Percentiles rank a stretch among this genome's conserved stretches.
phyloP scores from a whole-genome alignment of 1,140 invertebrate genomes.

The Leptonema lineaticorne region DNA sequence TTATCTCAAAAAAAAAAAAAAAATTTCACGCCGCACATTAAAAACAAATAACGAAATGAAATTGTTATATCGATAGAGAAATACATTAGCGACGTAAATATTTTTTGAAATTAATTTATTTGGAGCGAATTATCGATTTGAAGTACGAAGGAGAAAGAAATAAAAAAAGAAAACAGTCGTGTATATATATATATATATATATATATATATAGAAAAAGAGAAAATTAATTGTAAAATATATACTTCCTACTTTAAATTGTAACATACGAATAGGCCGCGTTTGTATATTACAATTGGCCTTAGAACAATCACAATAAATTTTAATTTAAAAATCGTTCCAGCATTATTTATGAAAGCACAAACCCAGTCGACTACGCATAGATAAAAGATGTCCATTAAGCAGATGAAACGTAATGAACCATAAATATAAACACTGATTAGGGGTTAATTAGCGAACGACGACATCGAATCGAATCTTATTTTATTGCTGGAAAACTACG shows the following conservation, averaged over 20 bases:
- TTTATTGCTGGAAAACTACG: too few relatives aligned
- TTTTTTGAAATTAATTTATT: too few relatives aligned
- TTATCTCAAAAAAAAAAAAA: too few relatives aligned
- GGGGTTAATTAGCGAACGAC: not conserved
- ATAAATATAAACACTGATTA: not conserved
- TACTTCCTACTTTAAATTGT: too few relatives aligned
- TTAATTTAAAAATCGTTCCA: conserved; percentile 10
- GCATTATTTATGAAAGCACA: not conserved
- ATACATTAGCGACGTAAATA: too few relatives aligned
- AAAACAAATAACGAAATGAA: too few relatives aligned
- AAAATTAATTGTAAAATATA: not conserved
- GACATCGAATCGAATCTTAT: not conserved
- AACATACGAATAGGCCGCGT: not conserved
- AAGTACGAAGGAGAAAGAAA: too few relatives aligned
- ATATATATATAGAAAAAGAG: too few relatives aligned
- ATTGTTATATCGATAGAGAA: too few relatives aligned
- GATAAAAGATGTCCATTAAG: not conserved
- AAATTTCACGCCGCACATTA: too few relatives aligned
- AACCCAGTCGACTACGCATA: not conserved
- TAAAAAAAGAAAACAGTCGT: too few relatives aligned
- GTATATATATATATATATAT: not conserved
- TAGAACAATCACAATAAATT: conserved; percentile 15
- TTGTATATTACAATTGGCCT: not conserved
- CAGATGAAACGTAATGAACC: not conserved
- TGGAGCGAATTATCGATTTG: too few relatives aligned